Conservation (phyloP, 2,113 vertebrate genomes). For the Oceanites oceanicus region DNA sequence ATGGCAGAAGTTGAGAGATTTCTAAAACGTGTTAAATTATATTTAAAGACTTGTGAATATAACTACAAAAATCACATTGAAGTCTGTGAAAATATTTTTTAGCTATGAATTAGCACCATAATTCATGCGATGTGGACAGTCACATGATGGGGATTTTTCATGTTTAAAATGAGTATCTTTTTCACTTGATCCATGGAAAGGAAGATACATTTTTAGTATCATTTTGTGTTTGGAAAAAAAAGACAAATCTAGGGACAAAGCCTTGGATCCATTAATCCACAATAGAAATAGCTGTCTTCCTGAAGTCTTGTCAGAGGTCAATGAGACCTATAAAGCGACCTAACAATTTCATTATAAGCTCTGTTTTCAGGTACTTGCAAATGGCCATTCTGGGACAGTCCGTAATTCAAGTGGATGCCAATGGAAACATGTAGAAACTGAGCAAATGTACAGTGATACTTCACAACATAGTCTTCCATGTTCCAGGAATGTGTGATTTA, state of each 20-base stretch:
- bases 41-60: constrained; percentile 48
- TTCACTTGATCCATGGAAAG: neutral
- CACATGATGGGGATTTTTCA: neutral
- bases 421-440: neutral
- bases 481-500: neutral
- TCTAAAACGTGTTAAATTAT: constrained; percentile 39
- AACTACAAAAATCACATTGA: constrained; percentile 3
- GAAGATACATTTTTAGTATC: neutral
- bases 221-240: neutral
- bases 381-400: neutral
- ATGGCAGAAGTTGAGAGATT: neutral
- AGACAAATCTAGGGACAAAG: neutral
- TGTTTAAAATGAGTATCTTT: neutral
- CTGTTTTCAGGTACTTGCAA: neutral
- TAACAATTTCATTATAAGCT: neutral
- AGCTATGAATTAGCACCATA: neutral
- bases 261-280: neutral
- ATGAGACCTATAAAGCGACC: neutral
- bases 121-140: neutral
- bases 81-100: constrained; percentile 31
- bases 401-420: neutral
- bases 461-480: neutral
- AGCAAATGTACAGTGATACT: neutral
- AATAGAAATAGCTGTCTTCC: neutral
- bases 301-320: neutral